These are phyloP conservation scores for Drosophila santomea DNA, from an alignment of 1,140 invertebrate species.

Conservation along the genomic window DNA sequence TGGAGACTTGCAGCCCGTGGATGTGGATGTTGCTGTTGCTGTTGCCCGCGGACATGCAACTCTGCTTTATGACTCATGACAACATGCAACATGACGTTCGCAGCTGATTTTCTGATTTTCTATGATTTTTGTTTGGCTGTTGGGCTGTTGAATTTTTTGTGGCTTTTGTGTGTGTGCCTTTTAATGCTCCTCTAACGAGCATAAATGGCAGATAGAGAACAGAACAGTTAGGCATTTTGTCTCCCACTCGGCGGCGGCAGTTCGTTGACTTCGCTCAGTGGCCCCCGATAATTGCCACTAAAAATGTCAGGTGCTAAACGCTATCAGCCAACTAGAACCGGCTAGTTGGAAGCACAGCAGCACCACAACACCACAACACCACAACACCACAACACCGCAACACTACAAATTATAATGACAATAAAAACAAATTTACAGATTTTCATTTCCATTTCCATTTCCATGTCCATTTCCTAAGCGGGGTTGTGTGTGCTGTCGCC, in stretches of 20 bases:
- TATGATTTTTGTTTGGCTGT: conserved; percentile 14
- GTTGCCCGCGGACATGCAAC: conserved; percentile 65
- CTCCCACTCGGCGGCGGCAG: conserved; percentile 43
- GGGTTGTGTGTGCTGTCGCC: neutral
- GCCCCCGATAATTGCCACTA: conserved; percentile 78
- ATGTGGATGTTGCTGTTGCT: conserved; percentile 46
- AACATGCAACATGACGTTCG: conserved; percentile 77
- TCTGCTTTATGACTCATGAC: conserved; percentile 82
- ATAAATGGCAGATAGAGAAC: conserved; percentile 40
- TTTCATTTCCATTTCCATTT: conserved; percentile 78
- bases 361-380: neutral
- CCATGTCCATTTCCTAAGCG: conserved; percentile 61
- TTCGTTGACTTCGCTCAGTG: conserved; percentile 67
- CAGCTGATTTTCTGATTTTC: conserved; percentile 26
- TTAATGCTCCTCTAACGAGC: conserved; percentile 54
- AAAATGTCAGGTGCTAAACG: conserved; percentile 83
- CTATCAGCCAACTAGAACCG: conserved; percentile 81
- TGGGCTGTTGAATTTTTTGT: neutral
- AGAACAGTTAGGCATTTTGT: conserved; percentile 55
- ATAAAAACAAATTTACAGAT: conserved; percentile 83
- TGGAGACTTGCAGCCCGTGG: conserved; percentile 43
- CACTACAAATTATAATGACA: conserved; percentile 74
- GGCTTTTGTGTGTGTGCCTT: neutral
- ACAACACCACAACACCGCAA: neutral
- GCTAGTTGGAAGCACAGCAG: conserved; percentile 32